Conservation (phyloP, 2,888 invertebrate species). For the Volucella zonaria region DNA sequence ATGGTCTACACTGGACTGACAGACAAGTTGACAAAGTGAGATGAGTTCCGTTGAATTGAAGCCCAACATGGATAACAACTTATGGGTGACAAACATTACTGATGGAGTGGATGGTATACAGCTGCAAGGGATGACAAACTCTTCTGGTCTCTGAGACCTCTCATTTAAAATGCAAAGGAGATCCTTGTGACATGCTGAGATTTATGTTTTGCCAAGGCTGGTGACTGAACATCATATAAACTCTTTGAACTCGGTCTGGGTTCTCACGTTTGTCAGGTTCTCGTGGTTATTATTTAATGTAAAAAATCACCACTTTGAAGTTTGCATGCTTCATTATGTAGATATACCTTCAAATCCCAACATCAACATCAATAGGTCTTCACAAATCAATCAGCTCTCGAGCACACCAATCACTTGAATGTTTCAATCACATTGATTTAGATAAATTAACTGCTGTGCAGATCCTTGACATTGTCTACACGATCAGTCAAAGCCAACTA, state of each 20-base stretch:
- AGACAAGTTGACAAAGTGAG: background rate
- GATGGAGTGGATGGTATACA: constrained; percentile 12
- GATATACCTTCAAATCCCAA: background rate
- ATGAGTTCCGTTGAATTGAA: constrained; percentile 44
- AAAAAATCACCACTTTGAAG: too few relatives aligned
- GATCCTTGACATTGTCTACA: constrained; percentile 54
- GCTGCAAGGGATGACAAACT: background rate
- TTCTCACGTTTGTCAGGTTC: constrained; percentile 19
- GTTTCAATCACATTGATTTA: constrained; percentile 41
- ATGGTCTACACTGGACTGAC: background rate
- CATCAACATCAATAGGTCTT: background rate
- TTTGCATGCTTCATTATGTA: background rate
- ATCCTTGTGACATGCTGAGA: background rate
- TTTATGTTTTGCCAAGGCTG: too few relatives aligned
- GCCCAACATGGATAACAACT: constrained; percentile 27
- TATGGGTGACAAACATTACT: constrained; percentile 20
- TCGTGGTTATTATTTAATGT: too few relatives aligned
- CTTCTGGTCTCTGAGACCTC: too few relatives aligned
- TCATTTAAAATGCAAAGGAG: background rate
- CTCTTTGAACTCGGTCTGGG: background rate
- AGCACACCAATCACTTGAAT: constrained; percentile 27
- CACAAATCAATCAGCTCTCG: constrained; percentile 40
- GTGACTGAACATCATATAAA: too few relatives aligned
- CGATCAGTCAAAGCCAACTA: constrained; percentile 47
- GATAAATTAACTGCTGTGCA: constrained; percentile 50